Evolutionary conservation across 2,113 vertebrate genomes (phyloP).

Genomic region (Orcinus orca): DNA sequence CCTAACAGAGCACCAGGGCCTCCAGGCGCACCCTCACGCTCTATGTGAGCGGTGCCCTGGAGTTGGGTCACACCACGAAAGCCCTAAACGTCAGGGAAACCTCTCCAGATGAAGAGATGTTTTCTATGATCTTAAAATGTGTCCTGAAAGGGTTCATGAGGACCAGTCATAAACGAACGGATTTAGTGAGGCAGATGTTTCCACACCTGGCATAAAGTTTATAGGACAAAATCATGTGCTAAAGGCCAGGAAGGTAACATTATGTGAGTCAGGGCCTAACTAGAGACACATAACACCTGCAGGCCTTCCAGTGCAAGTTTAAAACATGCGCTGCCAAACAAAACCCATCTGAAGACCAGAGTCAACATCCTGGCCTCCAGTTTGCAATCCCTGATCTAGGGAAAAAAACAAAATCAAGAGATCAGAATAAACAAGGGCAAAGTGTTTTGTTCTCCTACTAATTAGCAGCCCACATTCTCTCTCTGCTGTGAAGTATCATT

Average conservation of each 20-base stretch:
- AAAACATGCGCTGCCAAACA: background rate
- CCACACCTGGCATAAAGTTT: background rate
- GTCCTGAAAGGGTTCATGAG: background rate
- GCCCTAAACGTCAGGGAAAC: background rate
- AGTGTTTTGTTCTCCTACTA: background rate
- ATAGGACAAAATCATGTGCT: background rate
- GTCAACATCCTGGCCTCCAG: background rate
- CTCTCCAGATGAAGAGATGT: background rate
- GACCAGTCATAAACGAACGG: background rate
- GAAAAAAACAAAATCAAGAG: background rate
- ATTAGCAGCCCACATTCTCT: background rate
- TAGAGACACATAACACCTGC: background rate
- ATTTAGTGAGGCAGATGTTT: background rate
- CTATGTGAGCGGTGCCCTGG: fast-evolving
- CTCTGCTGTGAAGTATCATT: background rate
- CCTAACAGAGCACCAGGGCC: background rate
- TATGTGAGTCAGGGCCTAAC: background rate
- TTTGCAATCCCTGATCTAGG: background rate
- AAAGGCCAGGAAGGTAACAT: background rate
- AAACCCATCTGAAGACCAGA: background rate
- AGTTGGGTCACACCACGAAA: background rate
- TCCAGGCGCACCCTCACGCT: fast-evolving
- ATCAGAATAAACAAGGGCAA: background rate
- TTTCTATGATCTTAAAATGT: background rate
- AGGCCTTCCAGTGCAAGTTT: background rate